Percentiles rank a stretch among this genome's conserved stretches.
Conservation (phyloP, 2,888 invertebrate species). For the Nephrotoma flavescens region DNA sequence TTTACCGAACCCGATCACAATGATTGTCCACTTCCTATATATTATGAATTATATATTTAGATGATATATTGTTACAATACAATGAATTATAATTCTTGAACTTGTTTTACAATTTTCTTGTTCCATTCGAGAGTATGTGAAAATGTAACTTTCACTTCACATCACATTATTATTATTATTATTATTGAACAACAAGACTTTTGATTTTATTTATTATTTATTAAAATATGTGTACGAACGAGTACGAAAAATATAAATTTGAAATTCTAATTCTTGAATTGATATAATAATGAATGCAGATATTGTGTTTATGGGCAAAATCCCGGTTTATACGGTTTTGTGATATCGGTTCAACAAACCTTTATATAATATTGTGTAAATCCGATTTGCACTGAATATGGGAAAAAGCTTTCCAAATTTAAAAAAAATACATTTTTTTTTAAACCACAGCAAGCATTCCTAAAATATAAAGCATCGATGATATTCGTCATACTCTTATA, state of each 20-base stretch:
- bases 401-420: neutral
- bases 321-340: neutral
- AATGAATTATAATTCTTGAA: neutral
- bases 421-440: neutral
- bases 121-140: neutral
- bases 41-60: neutral
- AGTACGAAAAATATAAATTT: neutral
- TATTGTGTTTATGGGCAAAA: neutral
- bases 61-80: neutral
- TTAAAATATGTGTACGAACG: neutral
- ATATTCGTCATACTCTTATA: neutral
- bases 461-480: neutral
- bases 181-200: neutral
- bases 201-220: neutral
- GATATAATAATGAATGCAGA: neutral
- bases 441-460: neutral
- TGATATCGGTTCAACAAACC: neutral
- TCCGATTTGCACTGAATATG: neutral
- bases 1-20: neutral
- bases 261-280: neutral
- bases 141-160: neutral
- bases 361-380: neutral
- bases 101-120: neutral
- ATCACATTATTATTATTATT: neutral
- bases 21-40: neutral